Evolutionary conservation across 2,113 vertebrate species (phyloP).

Genomic region (Ailuropoda melanoleuca): DNA sequence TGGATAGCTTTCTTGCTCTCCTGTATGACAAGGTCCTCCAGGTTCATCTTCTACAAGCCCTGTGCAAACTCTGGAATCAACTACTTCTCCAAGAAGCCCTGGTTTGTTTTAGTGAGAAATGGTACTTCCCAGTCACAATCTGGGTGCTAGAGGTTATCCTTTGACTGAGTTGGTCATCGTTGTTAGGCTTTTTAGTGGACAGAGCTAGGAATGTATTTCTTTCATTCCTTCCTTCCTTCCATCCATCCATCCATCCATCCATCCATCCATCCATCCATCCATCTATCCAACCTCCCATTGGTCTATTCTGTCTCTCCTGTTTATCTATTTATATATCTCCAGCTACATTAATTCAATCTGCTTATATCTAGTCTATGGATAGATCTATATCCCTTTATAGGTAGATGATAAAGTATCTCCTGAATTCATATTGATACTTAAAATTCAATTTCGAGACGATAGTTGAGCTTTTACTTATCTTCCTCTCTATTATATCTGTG

Average conservation of each 20-base stretch:
- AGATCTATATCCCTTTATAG: not conserved
- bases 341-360: not conserved
- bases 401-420: not conserved
- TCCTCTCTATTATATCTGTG: not conserved
- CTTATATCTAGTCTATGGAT: not conserved
- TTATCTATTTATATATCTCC: not conserved
- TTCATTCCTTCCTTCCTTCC: not conserved
- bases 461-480: not conserved
- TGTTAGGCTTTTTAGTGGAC: not conserved
- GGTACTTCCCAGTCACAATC: not conserved
- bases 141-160: not conserved
- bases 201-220: not conserved
- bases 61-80: not conserved
- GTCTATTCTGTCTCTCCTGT: not conserved
- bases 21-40: not conserved
- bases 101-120: not conserved
- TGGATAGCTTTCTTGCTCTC: not conserved
- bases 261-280: no score
- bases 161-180: not conserved
- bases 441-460: not conserved
- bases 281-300: not conserved
- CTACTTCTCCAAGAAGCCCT: not conserved
- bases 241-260: not conserved
- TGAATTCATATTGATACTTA: not conserved
- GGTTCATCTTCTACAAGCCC: not conserved